Percentiles rank a stretch among this genome's conserved stretches.
Conservation (phyloP, 2,888 invertebrate genomes). For the Mamestra brassicae region DNA sequence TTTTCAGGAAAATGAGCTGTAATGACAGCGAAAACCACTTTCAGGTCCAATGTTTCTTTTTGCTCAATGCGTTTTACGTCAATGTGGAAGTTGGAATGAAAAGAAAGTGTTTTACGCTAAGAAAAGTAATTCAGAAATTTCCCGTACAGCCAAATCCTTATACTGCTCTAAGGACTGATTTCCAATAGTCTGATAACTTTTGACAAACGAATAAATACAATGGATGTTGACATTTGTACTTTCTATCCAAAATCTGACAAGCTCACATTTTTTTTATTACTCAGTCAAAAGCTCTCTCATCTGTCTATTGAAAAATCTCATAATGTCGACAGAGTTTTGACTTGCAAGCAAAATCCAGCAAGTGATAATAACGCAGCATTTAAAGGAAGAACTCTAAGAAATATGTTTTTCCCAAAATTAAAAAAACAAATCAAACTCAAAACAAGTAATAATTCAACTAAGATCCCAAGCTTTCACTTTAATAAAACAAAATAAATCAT, state of each 20-base stretch:
- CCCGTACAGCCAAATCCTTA: too few relatives aligned
- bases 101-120: slow-evolving; percentile 21
- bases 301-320: too few relatives aligned
- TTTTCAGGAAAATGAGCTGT: slow-evolving; percentile 81
- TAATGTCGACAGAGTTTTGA: not conserved
- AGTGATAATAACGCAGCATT: not conserved
- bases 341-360: not conserved
- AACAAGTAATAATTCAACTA: not conserved
- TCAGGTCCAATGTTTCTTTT: slow-evolving; percentile 79
- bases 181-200: too few relatives aligned
- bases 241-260: too few relatives aligned
- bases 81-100: slow-evolving; percentile 56
- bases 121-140: slow-evolving; percentile 1
- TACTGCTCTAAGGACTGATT: too few relatives aligned
- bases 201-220: too few relatives aligned
- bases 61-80: slow-evolving; percentile 75
- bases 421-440: slow-evolving; percentile 36
- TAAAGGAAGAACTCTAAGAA: not conserved
- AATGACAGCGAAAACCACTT: slow-evolving; percentile 85
- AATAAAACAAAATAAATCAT: slow-evolving; percentile 63
- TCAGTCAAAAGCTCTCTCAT: too few relatives aligned
- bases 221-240: too few relatives aligned
- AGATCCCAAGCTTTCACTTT: slow-evolving; percentile 59
- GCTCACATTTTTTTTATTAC: too few relatives aligned
- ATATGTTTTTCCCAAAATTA: slow-evolving; percentile 20